phyloP scores from a whole-genome alignment of 2,888 invertebrate genomes.

The Meandrusa payeni region DNA sequence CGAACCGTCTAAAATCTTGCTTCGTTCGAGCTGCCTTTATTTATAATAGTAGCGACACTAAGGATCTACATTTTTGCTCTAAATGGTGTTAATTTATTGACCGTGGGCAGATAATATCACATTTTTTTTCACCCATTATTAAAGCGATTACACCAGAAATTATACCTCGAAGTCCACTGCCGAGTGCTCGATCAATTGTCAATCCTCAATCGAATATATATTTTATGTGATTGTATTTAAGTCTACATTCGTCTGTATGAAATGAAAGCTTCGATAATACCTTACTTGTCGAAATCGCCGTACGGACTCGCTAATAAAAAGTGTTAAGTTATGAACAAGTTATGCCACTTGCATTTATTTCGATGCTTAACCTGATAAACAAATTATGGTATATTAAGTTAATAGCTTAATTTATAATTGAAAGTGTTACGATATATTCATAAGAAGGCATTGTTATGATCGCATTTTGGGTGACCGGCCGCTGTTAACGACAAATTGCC shows the following conservation, averaged over 20 bases:
- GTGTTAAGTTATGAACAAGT: conserved; percentile 78
- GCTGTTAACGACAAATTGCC: conserved; percentile 63
- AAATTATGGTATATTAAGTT: conserved; percentile 79
- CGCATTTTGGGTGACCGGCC: conserved; percentile 56
- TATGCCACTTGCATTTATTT: conserved; percentile 80
- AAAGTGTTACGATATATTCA: conserved; percentile 69
- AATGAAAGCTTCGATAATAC: conserved; percentile 48
- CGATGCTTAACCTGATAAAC: conserved; percentile 80
- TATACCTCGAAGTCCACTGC: conserved; percentile 72
- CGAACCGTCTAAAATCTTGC: conserved; percentile 57
- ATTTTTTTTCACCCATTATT: conserved; percentile 79
- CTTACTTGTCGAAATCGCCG: conserved; percentile 74
- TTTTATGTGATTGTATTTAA: conserved; percentile 38
- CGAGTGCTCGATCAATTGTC: conserved; percentile 49
- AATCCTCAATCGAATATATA: conserved; percentile 32
- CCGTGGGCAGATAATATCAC: conserved; percentile 81
- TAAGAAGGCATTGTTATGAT: conserved; percentile 71
- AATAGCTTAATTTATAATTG: conserved; percentile 81
- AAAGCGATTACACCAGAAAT: conserved; percentile 80
- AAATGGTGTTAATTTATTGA: conserved; percentile 81
- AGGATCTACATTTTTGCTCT: conserved; percentile 80
- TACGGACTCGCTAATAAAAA: conserved; percentile 78
- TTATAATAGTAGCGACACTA: conserved; percentile 79
- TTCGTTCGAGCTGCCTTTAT: conserved; percentile 63
- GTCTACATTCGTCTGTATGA: conserved; percentile 35